Base-by-base conservation (phyloP, 2,113 vertebrate genomes). In the Hipposideros armiger region DNA sequence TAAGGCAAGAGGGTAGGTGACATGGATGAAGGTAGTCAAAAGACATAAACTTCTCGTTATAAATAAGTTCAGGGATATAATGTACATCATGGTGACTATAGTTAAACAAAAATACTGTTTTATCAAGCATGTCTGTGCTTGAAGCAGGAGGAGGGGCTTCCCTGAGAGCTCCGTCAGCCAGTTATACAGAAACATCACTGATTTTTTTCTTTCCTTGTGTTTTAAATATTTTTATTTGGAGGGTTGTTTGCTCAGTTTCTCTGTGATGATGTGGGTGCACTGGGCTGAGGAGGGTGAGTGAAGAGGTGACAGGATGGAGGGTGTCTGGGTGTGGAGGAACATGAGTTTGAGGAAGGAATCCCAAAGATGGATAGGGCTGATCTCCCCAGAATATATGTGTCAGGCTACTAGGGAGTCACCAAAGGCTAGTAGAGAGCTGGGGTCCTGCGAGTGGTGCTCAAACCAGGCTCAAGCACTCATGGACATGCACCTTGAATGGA, bases 221-320 rank as follows among this genome's bases (percentile, higher is more conserved):
- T 90, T 94, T 28, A 66, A 87, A 60, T 89, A 28, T 90, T 87
- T 82, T 91, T 36, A 74, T 47, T 16, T 73, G 9, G 28, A 67
- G 36, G 17, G 8, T 66, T 32, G 11, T 64, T 77, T 84, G 62
- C 20, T 78, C 70, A 32, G 24, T 91, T 74, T 87, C 62, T 82
- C 32, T 76, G 66, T 17, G 54, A 83, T 45, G 36, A 40, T n/a
- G 28, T 47, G 47, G 30, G 54, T 11, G 2, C 1, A 2, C 17
- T 91, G 28, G 42, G 11, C 69, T 56, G 32, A 87, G 56, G 22
- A 17, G 40, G 7, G n/a, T 47, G 32, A 72, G n/a, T 42, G 6
- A 70, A 54, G 54, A 30, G 17, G 16, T 6, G 20, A 14, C 2
- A 11, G 30, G 10, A 22, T 40, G 14, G 22, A 73, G 72, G 52